Percentiles rank a stretch among this genome's conserved stretches.
Evolutionary conservation across 1,140 invertebrate genomes (phyloP).

Genomic region (Zaprionus davidi): DNA sequence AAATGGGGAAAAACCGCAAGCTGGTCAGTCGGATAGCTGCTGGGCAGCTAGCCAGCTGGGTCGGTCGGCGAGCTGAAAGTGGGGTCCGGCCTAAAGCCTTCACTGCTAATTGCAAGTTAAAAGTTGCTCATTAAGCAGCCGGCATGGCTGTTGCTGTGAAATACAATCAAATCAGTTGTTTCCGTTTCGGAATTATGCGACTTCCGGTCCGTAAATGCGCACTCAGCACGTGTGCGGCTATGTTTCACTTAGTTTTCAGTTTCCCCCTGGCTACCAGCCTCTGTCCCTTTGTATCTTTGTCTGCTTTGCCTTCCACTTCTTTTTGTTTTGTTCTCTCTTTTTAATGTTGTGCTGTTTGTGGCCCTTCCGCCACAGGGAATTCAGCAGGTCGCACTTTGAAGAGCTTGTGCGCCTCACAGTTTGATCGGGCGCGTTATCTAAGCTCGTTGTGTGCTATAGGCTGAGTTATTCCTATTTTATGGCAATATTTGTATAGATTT

Average conservation of each 20-base stretch:
- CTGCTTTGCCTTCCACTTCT: not conserved
- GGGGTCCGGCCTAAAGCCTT: slow-evolving; percentile 8
- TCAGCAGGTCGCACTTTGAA: not conserved
- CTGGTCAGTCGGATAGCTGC: slow-evolving; percentile 3
- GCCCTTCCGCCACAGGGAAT: no score
- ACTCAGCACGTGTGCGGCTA: slow-evolving; percentile 53
- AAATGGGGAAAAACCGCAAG: slow-evolving; percentile 67
- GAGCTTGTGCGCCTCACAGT: not conserved
- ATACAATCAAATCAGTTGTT: slow-evolving; percentile 77
- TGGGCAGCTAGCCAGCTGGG: not conserved
- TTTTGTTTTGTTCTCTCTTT: not conserved
- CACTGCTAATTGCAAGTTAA: slow-evolving; percentile 71
- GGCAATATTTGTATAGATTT: not conserved
- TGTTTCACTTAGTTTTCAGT: slow-evolving; percentile 20
- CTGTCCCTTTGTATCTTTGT: slow-evolving; percentile 4
- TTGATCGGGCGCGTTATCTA: not conserved
- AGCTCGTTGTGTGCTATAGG: not conserved
- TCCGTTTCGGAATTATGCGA: slow-evolving; percentile 72
- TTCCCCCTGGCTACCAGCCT: not conserved
- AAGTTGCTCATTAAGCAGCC: slow-evolving; percentile 72
- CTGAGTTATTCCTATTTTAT: not conserved
- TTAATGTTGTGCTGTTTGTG: no score
- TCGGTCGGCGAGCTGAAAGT: not conserved
- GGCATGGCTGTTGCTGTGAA: slow-evolving; percentile 52
- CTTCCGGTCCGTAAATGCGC: slow-evolving; percentile 65